Evolutionary conservation across 2,888 invertebrate species (phyloP).

Genomic region (Amorpha juglandis): DNA sequence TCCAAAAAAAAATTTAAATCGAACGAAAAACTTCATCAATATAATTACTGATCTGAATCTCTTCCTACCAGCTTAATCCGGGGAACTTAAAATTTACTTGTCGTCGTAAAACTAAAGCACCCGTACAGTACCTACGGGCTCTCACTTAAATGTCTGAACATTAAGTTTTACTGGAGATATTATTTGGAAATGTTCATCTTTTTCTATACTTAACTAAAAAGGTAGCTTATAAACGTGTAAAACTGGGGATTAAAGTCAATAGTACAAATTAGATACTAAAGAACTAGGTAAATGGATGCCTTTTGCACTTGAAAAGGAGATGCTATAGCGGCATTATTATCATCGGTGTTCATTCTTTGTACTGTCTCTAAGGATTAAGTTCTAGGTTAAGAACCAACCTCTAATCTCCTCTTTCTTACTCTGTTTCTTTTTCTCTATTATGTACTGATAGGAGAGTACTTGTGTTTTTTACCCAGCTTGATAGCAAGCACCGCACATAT

Average conservation of each 20-base stretch:
- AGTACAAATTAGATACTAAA: too few species aligned
- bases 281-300: too few species aligned
- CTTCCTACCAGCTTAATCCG: conserved; percentile 16
- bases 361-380: too few species aligned
- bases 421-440: too few species aligned
- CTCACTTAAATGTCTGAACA: conserved; percentile 24
- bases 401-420: too few species aligned
- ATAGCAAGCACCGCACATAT: too few species aligned
- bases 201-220: conserved; percentile 12
- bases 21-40: neutral
- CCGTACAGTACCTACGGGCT: conserved; percentile 25
- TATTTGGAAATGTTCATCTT: conserved; percentile 24
- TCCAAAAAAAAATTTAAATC: neutral
- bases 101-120: conserved; percentile 28
- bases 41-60: neutral
- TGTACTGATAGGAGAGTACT: too few species aligned
- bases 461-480: too few species aligned
- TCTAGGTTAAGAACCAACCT: too few species aligned
- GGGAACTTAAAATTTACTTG: conserved; percentile 27
- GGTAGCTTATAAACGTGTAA: neutral
- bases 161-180: conserved; percentile 26
- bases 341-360: too few species aligned
- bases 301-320: too few species aligned
- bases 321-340: too few species aligned
- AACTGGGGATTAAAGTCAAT: neutral